phyloP scores from a whole-genome alignment of 2,113 vertebrate species.

The Naja naja region DNA sequence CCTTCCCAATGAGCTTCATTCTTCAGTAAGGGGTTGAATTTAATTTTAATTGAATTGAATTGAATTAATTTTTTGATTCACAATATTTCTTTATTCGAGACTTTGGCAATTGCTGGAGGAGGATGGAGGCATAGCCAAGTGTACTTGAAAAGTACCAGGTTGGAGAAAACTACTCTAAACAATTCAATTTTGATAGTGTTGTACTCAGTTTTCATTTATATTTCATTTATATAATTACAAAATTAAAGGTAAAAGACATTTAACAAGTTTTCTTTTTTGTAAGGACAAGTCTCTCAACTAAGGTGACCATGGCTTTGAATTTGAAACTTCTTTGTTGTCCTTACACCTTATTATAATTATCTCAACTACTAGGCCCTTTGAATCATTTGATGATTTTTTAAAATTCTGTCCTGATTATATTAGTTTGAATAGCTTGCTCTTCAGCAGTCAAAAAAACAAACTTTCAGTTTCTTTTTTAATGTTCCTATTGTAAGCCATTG shows the following conservation, averaged over 20 bases:
- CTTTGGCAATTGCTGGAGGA: not conserved
- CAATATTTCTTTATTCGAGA: not conserved
- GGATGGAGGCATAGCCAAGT: not conserved
- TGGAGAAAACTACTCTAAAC: not conserved
- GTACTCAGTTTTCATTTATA: not conserved
- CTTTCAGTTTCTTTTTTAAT: too few relatives aligned
- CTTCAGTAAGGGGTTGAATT: too few relatives aligned
- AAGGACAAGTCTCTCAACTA: conserved; percentile 40
- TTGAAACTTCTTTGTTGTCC: conserved; percentile 68
- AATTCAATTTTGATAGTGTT: not conserved
- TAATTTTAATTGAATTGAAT: too few relatives aligned
- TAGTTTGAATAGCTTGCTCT: too few relatives aligned
- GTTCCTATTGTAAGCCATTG: too few relatives aligned
- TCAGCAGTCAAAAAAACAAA: too few relatives aligned
- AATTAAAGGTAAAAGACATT: not conserved
- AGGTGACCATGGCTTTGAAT: conserved; percentile 59
- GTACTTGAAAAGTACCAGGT: not conserved
- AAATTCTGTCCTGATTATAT: too few relatives aligned
- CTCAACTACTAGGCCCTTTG: not conserved
- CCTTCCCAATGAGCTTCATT: too few relatives aligned
- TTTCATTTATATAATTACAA: conserved; percentile 44
- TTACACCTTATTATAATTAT: conserved; percentile 35
- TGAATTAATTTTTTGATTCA: not conserved
- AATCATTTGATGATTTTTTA: too few relatives aligned
- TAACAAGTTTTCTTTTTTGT: conserved; percentile 68